Evolutionary conservation across 2,888 invertebrate species (phyloP), one percentile per base, ranked within the genome.

Genomic region (Chrysina gloriosa): DNA sequence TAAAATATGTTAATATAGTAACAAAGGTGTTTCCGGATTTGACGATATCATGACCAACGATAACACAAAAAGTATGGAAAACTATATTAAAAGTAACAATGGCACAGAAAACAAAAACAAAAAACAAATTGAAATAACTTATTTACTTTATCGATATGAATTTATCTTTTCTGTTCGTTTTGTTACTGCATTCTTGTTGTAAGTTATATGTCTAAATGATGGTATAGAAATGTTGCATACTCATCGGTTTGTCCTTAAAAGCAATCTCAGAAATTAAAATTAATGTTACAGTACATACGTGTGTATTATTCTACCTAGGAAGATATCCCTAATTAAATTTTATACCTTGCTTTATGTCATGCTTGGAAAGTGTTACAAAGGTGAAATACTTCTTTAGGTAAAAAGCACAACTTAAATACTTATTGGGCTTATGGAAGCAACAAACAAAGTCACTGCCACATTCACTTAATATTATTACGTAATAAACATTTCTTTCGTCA

Each of bases 311-410:
- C 9, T 21, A 19, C 19, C 3, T 9, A 45, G 45, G 9, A 45
- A 21, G 45, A 45, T 16, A 45, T 21, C 45, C 19, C 21, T 45
- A 45, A 45, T 45, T 45, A 45, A 19, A 45, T 45, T 45, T 45
- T 45, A 45, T 21, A 19, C 19, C 21, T 21, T 21, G 16, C 19
- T 0, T 14, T 19, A 16, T 21, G 45, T 7, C 21, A 7, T 45
- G 21, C 21, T 45, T 45, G 45, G 3, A 21, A 45, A 6, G 21
- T 19, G 16, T 45, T 9, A 21, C 19, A 45, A 16, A 45, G 19
- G 6, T 45, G 19, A 16, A 45, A 45, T 16, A 21, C 21, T 45
- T 6, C n/a, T 31, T 9, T 31, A 7, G n/a, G n/a, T 31, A n/a
- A 31, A 31, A 31, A 31, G 31, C 9, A 31, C 31, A 31, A 9